Percentiles rank a stretch among this genome's conserved stretches.
phyloP scores from a whole-genome alignment of 2,888 invertebrate species.

The Disparrhopalites patrizii region DNA sequence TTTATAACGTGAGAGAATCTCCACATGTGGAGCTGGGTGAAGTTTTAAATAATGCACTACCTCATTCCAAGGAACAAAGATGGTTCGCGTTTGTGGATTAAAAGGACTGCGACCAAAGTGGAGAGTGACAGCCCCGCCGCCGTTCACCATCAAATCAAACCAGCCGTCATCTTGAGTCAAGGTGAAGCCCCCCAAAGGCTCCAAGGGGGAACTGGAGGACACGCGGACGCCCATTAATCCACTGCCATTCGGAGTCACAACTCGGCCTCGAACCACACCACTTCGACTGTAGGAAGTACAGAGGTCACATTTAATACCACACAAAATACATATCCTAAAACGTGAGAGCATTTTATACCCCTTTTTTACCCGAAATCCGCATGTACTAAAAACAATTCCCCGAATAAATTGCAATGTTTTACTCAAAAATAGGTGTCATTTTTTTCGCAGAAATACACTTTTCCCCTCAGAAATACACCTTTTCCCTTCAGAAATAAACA shows the following conservation, averaged over 20 bases:
- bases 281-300: slow-evolving; percentile 69
- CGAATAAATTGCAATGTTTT: too few species aligned
- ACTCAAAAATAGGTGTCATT: too few species aligned
- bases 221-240: slow-evolving; percentile 95
- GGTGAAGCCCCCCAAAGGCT: slow-evolving; percentile 77
- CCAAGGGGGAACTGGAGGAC: slow-evolving; percentile 81
- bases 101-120: slow-evolving; percentile 91
- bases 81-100: slow-evolving; percentile 78
- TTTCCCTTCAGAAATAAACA: too few species aligned
- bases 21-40: slow-evolving; percentile 4
- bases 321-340: too few species aligned
- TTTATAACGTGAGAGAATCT: not conserved
- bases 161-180: slow-evolving; percentile 82
- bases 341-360: too few species aligned
- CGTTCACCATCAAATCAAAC: slow-evolving; percentile 98
- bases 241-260: slow-evolving; percentile 83
- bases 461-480: too few species aligned
- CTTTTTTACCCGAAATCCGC: too few species aligned
- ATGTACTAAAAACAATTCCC: too few species aligned
- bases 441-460: too few species aligned
- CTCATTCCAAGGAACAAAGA: slow-evolving; percentile 96
- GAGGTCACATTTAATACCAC: slow-evolving; percentile 45
- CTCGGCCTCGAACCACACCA: slow-evolving; percentile 93
- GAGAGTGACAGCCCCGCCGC: slow-evolving; percentile 94
- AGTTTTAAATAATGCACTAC: slow-evolving; percentile 53